Percentiles rank a stretch among this genome's conserved stretches.
Evolutionary conservation across 1,140 invertebrate genomes (phyloP).

Genomic region (Eurosta solidaginis): DNA sequence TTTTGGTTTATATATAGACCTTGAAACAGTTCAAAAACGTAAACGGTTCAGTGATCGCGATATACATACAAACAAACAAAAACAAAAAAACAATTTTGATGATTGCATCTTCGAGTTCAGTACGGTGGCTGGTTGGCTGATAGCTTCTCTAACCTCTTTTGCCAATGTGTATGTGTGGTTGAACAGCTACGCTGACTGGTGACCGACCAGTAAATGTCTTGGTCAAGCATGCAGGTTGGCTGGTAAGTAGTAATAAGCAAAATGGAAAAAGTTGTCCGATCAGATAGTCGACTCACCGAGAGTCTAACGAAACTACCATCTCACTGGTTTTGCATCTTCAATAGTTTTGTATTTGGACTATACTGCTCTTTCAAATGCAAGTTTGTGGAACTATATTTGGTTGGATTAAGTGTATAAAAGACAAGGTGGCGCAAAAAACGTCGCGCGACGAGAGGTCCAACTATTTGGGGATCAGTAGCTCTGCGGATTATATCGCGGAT

Average conservation of each 20-base stretch:
- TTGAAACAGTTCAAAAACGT: slow-evolving; percentile 60
- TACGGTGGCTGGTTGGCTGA: background rate
- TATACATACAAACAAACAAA: slow-evolving; percentile 41
- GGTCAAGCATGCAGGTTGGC: slow-evolving; percentile 12
- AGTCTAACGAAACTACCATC: no score
- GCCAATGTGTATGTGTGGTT: background rate
- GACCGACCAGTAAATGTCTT: slow-evolving; percentile 44
- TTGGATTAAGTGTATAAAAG: no score
- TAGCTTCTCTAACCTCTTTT: background rate
- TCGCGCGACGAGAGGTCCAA: no score
- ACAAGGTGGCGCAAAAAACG: no score
- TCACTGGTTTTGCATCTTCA: no score
- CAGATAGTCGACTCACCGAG: background rate
- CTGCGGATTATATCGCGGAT: no score
- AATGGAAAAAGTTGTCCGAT: background rate
- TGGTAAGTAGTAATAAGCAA: background rate
- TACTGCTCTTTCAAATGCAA: no score
- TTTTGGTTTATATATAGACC: slow-evolving; percentile 42
- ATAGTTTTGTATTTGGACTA: no score
- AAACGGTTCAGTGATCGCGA: slow-evolving; percentile 60
- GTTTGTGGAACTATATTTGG: no score
- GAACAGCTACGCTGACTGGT: background rate
- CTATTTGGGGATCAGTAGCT: no score
- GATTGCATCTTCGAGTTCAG: slow-evolving; percentile 24
- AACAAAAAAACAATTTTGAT: background rate